These are phyloP conservation scores for Drosophila atroscutellata DNA, from an alignment of 2,888 invertebrate species.

Conservation along the genomic window DNA sequence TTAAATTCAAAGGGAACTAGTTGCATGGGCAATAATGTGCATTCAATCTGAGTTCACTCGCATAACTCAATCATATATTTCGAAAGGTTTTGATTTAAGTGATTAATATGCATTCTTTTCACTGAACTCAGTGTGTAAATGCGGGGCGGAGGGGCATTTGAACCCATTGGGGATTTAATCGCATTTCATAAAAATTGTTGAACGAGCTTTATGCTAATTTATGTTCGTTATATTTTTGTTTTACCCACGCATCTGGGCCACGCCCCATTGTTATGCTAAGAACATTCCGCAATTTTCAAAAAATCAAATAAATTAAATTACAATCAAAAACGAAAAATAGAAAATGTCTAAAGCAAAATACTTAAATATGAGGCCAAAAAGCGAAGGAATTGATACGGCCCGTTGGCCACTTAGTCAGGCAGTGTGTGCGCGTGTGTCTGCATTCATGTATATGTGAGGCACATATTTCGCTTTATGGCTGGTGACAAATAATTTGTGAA, in stretches of 20 bases:
- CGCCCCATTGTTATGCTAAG: constrained; percentile 40
- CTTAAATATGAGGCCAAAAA: constrained; percentile 68
- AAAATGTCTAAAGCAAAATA: constrained; percentile 27
- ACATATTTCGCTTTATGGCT: constrained; percentile 72
- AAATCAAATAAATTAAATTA: constrained; percentile 68
- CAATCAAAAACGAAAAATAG: constrained; percentile 53
- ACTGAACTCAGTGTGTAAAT: not conserved
- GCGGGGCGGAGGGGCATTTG: not conserved
- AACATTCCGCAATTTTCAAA: constrained; percentile 48
- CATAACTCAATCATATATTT: constrained; percentile 2
- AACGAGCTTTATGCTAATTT: constrained; percentile 71
- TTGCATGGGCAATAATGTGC: not conserved
- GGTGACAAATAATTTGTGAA: constrained; percentile 80
- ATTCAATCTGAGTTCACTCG: not conserved
- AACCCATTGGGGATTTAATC: constrained; percentile 31
- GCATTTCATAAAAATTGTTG: constrained; percentile 70
- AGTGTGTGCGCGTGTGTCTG: constrained; percentile 11
- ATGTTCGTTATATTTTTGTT: constrained; percentile 61
- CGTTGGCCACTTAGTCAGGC: constrained; percentile 71
- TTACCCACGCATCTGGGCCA: constrained; percentile 33
- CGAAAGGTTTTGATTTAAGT: constrained; percentile 5
- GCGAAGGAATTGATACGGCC: constrained; percentile 74
- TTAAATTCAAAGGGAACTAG: not conserved
- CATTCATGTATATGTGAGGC: constrained; percentile 36
- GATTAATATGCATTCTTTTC: constrained; percentile 15